phyloP scores from a whole-genome alignment of 2,797 vertebrate genomes.

The Mormyrops boulengeri region DNA sequence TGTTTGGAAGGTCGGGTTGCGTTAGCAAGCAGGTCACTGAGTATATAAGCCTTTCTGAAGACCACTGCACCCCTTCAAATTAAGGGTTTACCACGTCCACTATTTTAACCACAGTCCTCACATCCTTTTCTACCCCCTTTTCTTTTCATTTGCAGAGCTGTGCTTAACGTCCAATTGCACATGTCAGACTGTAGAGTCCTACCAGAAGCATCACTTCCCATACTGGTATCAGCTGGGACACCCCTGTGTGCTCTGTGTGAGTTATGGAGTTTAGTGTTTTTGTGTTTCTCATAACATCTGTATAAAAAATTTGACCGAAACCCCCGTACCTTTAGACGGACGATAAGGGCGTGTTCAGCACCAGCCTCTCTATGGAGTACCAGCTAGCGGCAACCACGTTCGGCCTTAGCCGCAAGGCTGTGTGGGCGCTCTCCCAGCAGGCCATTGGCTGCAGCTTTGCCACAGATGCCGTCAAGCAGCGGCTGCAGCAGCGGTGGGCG shows the following conservation, averaged over 20 bases:
- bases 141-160: slow-evolving; percentile 64
- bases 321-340: slow-evolving; percentile 71
- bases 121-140: neutral
- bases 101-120: neutral
- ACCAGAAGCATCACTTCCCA: slow-evolving; percentile 82
- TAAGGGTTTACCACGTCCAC: neutral
- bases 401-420: slow-evolving; percentile 64
- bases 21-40: neutral
- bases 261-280: slow-evolving; percentile 36
- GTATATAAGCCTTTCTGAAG: neutral
- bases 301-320: neutral
- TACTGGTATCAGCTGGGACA: slow-evolving; percentile 85
- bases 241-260: slow-evolving; percentile 86
- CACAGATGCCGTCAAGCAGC: slow-evolving; percentile 63
- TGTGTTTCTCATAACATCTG: neutral
- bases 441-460: slow-evolving; percentile 83
- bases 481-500: slow-evolving; percentile 74
- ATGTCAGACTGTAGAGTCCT: slow-evolving; percentile 78
- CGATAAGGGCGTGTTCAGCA: slow-evolving; percentile 93
- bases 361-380: slow-evolving; percentile 85
- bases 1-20: neutral
- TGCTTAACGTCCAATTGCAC: slow-evolving; percentile 91
- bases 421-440: slow-evolving; percentile 81
- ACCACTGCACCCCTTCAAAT: neutral
- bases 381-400: slow-evolving; percentile 82